Percentiles rank a stretch among this genome's conserved stretches.
These are phyloP conservation scores for Heterodera filipjevi DNA, from an alignment of 2,888 invertebrate species.

Conservation along the genomic window DNA sequence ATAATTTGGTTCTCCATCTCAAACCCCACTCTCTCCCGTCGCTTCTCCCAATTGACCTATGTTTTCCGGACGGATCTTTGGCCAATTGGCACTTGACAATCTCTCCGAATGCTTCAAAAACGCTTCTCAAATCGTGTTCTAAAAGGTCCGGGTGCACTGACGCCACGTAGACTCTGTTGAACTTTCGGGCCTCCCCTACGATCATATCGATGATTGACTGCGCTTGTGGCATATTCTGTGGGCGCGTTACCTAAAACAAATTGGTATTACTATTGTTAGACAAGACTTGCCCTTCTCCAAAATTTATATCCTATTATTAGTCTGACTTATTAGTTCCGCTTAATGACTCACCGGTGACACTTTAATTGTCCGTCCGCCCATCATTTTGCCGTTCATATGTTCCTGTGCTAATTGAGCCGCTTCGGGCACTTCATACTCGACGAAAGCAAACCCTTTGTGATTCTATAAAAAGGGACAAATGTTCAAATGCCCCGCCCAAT, in stretches of 20 bases:
- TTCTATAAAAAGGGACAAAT: conserved; percentile 73
- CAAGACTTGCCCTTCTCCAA: too few relatives aligned
- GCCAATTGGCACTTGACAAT: conserved; percentile 91
- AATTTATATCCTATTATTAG: too few relatives aligned
- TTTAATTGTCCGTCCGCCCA: conserved; percentile 93
- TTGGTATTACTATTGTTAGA: background rate
- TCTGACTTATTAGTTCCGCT: background rate
- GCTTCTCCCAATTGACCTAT: conserved; percentile 65
- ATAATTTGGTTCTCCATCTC: too few relatives aligned
- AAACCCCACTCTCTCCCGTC: background rate
- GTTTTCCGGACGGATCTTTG: conserved; percentile 73
- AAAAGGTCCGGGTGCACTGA: conserved; percentile 95
- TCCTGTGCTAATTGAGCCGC: conserved; percentile 96
- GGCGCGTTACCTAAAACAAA: conserved; percentile 46
- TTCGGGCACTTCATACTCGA: conserved; percentile 99
- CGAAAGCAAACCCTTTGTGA: conserved; percentile 99
- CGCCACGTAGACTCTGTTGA: conserved; percentile 89
- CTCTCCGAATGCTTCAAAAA: conserved; percentile 97
- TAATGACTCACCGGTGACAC: conserved; percentile 40
- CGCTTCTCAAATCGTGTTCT: conserved; percentile 94
- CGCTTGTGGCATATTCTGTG: conserved; percentile 77
- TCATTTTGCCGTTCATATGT: conserved; percentile 99
- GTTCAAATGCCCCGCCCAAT: background rate
- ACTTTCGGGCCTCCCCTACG: conserved; percentile 94
- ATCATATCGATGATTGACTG: conserved; percentile 98